Evolutionary conservation across 2,888 invertebrate genomes (phyloP), one percentile per base, ranked within the genome.

Genomic region (Torymus texanus): DNA sequence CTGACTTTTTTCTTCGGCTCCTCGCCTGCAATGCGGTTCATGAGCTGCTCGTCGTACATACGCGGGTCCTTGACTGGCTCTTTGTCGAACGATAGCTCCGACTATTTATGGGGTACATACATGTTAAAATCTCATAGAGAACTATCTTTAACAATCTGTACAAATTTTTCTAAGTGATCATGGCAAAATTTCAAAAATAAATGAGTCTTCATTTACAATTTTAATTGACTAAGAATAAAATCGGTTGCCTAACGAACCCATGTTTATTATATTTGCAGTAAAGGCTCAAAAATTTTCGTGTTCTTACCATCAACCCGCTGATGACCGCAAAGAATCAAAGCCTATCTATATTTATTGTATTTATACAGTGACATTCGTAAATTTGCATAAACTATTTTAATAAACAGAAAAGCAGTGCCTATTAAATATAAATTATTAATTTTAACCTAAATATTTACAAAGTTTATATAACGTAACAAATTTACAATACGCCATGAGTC

Each of bases 41-140:
- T 81, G 2, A 79, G 81, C 55, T 84, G 85, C 62, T 87, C 86
- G 2, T 85, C 86, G 63, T 87, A 85, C 14, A 87, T 41, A 66
- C 86, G 82, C 0, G 87, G 87, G 75, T 88, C 88, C n/a, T 85
- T 82, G 11, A 82, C 18, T 0, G 78, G 75, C 24, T 75, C 78
- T 41, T 78, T 80, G 2, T 76, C 75, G 12, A 55, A 67, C 2
- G 55, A 14, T n/a, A 73, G 13, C 10, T 70, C 62, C 1, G 16
- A 29, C 77, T 79, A 21, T 66, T n/a, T n/a, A n/a, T 41, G 77
- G 62, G 78, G 81, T 81, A 81, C 78, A 78, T 78, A 81, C 75
- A 76, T 78, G 78, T 81, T 78, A 81, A 78, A 81, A 81, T 65
- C 76, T 74, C 51, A 14, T 21, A 21, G 16, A 41, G 41, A 41